Percentiles rank a stretch among this genome's conserved stretches.
phyloP scores from a whole-genome alignment of 2,113 vertebrate species.

The Collichthys lucidus region DNA sequence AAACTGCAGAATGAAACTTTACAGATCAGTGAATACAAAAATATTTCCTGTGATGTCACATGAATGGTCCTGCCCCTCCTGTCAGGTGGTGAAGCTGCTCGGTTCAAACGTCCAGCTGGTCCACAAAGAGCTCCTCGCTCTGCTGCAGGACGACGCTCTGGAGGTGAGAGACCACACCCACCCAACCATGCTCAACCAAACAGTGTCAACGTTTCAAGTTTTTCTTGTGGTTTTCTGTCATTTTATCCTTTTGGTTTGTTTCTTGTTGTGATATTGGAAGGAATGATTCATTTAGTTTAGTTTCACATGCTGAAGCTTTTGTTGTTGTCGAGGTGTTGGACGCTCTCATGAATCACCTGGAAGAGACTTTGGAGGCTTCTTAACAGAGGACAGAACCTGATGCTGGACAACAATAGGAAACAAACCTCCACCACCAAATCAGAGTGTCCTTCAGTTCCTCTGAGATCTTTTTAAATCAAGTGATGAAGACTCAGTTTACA shows the following conservation, averaged over 20 bases:
- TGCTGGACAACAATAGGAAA: constrained; percentile 87
- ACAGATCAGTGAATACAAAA: background rate
- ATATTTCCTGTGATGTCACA: background rate
- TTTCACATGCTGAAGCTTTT: background rate
- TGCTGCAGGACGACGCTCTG: constrained; percentile 93
- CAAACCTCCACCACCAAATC: too few species aligned
- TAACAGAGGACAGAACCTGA: constrained; percentile 87
- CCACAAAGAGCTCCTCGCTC: constrained; percentile 91
- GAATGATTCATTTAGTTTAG: background rate
- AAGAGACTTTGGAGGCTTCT: constrained; percentile 93
- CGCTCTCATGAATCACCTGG: constrained; percentile 90
- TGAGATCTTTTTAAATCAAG: too few species aligned
- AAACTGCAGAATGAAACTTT: background rate
- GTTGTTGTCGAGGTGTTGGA: constrained; percentile 89
- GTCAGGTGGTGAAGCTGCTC: constrained; percentile 93
- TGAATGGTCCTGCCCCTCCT: constrained; percentile 34
- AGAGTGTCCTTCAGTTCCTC: background rate
- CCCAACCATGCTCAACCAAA: background rate
- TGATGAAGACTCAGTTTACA: too few species aligned
- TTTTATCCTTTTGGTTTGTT: too few species aligned
- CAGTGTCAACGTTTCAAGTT: background rate
- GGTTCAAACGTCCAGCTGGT: constrained; percentile 89
- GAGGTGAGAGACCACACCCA: constrained; percentile 85
- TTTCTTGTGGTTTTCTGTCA: too few species aligned
- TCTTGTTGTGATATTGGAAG: too few species aligned